These are phyloP conservation scores for Caenorhabditis sp. DNA, from an alignment of 2,888 invertebrate species.

Conservation along the genomic window DNA sequence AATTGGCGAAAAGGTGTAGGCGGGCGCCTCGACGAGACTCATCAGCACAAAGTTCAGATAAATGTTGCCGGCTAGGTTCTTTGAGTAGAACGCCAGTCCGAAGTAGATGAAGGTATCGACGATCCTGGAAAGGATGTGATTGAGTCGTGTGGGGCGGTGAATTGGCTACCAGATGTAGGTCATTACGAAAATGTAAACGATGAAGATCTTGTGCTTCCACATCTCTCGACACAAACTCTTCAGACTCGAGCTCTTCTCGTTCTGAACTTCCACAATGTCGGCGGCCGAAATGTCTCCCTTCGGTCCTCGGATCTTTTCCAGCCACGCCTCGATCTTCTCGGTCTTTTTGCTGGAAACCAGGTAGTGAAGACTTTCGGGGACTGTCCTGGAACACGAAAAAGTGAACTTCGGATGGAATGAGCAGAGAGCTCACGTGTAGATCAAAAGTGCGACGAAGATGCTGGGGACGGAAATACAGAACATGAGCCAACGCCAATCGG, in stretches of 20 bases:
- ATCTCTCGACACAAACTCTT: conserved; percentile 33
- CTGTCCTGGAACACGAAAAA: conserved; percentile 42
- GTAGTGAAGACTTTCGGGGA: conserved; percentile 69
- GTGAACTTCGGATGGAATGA: background rate
- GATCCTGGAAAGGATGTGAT: conserved; percentile 51
- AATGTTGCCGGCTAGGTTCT: conserved; percentile 70
- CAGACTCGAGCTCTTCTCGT: conserved; percentile 34
- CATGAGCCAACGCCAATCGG: conserved; percentile 66
- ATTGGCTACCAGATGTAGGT: conserved; percentile 65
- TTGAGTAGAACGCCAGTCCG: conserved; percentile 73
- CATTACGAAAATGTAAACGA: conserved; percentile 62
- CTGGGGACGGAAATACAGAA: conserved; percentile 52
- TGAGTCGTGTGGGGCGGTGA: background rate
- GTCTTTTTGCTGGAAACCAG: conserved; percentile 55
- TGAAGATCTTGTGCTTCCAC: conserved; percentile 60
- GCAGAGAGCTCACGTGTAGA: conserved; percentile 62
- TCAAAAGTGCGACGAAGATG: conserved; percentile 47
- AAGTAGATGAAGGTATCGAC: conserved; percentile 75
- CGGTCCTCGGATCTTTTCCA: conserved; percentile 47
- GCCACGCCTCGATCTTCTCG: conserved; percentile 59
- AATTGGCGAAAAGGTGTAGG: conserved; percentile 69
- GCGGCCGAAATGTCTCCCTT: conserved; percentile 32
- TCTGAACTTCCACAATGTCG: conserved; percentile 40
- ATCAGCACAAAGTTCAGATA: conserved; percentile 72
- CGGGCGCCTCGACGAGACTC: conserved; percentile 74